Evolutionary conservation across 1,140 invertebrate species (phyloP), one percentile per base, ranked within the genome.

Genomic region (Drosophila truncata): DNA sequence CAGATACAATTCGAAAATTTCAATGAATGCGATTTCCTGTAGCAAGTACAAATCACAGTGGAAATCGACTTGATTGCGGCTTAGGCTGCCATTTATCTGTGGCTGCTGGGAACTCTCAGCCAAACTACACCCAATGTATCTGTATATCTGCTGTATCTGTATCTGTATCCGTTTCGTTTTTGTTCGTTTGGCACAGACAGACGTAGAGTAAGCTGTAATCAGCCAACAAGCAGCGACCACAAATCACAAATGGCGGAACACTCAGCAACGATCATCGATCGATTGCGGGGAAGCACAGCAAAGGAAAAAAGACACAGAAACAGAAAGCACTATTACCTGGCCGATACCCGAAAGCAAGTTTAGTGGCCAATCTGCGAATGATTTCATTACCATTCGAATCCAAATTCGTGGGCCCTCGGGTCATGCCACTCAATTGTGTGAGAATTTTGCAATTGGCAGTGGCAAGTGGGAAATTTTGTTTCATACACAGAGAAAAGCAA

Each of bases 11-110:
- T 76, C 44, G 52, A 76, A 65, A 64, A 33, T 78, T 81, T 58
- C 54, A 72, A 37, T 79, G 76, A 86, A 86, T 87, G 67, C 78
- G 81, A 84, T 88, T 88, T 88, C 85, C 84, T 88, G 84, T 65
- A 41, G 57, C 62, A 25, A 25, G 62, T 84, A 84, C 77, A 87
- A 87, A 87, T 90, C 84, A 87, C 62, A 73, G 67, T 73, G 71
- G 71, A 73, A 73, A 73, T 67, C 44, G 49, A 84, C 50, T 71
- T 63, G 77, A 76, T 80, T 84, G 81, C 75, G 71, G 81, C 65
- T 83, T 71, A 80, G 80, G 57, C 78, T 80, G 81, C 81, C 70
- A 63, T 67, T 55, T 74, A 78, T 69, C 78, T 69, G 52, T 47
- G 46, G 57, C 52, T 47, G 33, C 54, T 81, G 82, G 63, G 62